Conservation (phyloP, 2,797 vertebrate species). For the Sibirionetta formosa region DNA sequence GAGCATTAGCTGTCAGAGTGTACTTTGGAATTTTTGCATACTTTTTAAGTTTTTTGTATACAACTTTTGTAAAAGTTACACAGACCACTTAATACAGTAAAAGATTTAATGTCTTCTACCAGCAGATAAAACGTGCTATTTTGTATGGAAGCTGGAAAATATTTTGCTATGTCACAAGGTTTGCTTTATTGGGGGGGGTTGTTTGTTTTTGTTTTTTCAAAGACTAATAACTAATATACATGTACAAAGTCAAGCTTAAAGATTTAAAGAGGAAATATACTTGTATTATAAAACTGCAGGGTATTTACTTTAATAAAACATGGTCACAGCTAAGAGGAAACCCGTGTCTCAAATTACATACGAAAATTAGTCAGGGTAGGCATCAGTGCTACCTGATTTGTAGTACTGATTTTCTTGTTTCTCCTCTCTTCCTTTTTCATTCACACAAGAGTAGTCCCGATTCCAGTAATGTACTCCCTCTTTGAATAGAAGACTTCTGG, state of each 20-base stretch:
- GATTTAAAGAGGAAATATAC: constrained; percentile 42
- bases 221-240: constrained; percentile 12
- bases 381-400: neutral
- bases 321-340: constrained; percentile 65
- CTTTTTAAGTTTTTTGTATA: constrained; percentile 28
- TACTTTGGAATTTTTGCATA: constrained; percentile 78
- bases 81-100: neutral
- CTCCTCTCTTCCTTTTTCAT: neutral
- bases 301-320: constrained; percentile 70
- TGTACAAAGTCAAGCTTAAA: constrained; percentile 56
- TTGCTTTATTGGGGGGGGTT: neutral
- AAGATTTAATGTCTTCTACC: constrained; percentile 21
- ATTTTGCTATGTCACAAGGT: constrained; percentile 51
- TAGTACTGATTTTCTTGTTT: neutral
- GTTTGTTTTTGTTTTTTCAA: neutral
- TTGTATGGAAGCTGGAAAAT: constrained; percentile 59
- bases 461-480: neutral
- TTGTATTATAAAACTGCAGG: constrained; percentile 37
- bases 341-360: constrained; percentile 66
- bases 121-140: constrained; percentile 30
- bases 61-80: constrained; percentile 53
- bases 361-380: neutral
- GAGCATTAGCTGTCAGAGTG: constrained; percentile 88
- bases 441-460: neutral
- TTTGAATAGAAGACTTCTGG: neutral